Evolutionary conservation across 1,140 invertebrate species (phyloP), one percentile per base, ranked within the genome.

Genomic region (Pachyrhynchus sulphureomaculatus): DNA sequence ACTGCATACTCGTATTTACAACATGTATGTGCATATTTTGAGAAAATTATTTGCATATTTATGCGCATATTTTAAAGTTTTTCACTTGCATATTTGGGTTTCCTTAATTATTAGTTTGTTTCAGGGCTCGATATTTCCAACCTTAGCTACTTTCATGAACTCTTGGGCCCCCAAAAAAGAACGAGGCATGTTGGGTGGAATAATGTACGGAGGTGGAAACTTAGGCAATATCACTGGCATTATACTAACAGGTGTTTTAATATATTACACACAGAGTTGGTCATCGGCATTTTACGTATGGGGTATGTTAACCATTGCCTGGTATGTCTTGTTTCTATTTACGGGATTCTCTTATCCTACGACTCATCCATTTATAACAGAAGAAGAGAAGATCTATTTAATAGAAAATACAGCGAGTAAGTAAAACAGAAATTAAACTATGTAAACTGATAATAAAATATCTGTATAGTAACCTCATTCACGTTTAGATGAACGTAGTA

Each of bases 291-390:
- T 62, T 48, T 62, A 62, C 23, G 8, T 62, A 26, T 62, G 59
- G 59, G 59, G 33, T 12, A 1, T 48, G 6, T 13, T 24, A 3
- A 10, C 29, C n/a, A 44, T 62, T 2, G 1, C 32, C 8, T 62
- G 51, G 51, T 62, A 45, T 18, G 18, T 55, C 13, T 34, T 62
- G 17, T 54, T 48, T 29, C 13, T 55, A 2, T 29, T 62, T 6
- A 45, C 29, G 9, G 51, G 36, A 34, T 62, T 62, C 29, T 62
- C 59, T 13, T 29, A 32, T 9, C 59, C 59, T 0, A 1, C 6
- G 1, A 62, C 59, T 4, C 59, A 62, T 48, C 59, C 59, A 1
- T 62, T 49, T 32, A 54, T 62, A 13, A 55, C 51, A 3, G 42
- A 62, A 9, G 41, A 48, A 26, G 59, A 62, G 20, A 20, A 21